Percentiles rank a stretch among this genome's conserved stretches.
Conservation (phyloP, 1,140 invertebrate species). For the Chrysomallon squamiferum region DNA sequence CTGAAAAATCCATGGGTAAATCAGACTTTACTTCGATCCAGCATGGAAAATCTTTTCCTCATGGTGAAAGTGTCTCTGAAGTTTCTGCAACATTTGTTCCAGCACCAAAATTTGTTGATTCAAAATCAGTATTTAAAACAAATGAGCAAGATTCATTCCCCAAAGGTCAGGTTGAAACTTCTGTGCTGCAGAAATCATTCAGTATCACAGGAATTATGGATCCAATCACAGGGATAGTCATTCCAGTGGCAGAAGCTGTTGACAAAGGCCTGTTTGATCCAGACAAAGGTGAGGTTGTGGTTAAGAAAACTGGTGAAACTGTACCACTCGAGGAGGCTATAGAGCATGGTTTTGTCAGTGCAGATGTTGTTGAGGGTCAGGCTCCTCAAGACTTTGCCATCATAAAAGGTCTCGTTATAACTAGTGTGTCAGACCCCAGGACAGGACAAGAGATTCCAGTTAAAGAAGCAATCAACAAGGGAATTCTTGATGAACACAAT, state of each 20-base stretch:
- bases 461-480: constrained; percentile 58
- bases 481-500: constrained; percentile 53
- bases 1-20: neutral
- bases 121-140: constrained; percentile 33
- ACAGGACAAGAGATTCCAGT: constrained; percentile 76
- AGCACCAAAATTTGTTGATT: neutral
- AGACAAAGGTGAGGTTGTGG: constrained; percentile 52
- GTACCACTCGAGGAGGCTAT: constrained; percentile 73
- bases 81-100: constrained; percentile 56
- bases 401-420: constrained; percentile 38
- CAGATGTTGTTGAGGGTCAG: constrained; percentile 62
- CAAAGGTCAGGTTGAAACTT: constrained; percentile 75
- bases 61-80: constrained; percentile 67
- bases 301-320: constrained; percentile 47
- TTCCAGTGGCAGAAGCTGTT: constrained; percentile 83
- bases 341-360: constrained; percentile 56
- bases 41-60: too few species aligned
- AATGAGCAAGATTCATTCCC: constrained; percentile 23
- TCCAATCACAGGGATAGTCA: constrained; percentile 69
- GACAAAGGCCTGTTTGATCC: constrained; percentile 69
- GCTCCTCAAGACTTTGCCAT: constrained; percentile 33
- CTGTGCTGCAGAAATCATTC: constrained; percentile 83
- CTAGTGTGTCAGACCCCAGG: constrained; percentile 69
- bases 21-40: neutral
- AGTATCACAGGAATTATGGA: constrained; percentile 63